Base-by-base conservation (phyloP, 1,140 invertebrate genomes). In the Aradophagus sp. region DNA sequence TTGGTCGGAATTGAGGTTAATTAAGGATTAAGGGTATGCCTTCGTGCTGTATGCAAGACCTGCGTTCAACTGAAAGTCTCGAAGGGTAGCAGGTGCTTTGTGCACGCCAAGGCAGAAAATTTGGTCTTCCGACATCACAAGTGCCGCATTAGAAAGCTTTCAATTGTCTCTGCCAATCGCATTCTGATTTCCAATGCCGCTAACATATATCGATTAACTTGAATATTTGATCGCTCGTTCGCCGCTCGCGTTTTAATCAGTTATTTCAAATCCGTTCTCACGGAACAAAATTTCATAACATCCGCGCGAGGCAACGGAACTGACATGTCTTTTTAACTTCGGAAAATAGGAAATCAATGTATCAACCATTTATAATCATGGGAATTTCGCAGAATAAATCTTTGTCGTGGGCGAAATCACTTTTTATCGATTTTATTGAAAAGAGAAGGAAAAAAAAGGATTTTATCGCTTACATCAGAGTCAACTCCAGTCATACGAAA, bases 1-100 rank as follows among this genome's bases (percentile, higher is more conserved):
- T 59, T 55, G 55, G 20, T 55, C 16, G 35, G 50, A 63, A 73
- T 66, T 61, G 66, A 42, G 73, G 69, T 69, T 73, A 75, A 75
- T 73, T 75, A 73, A 73, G 58, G 65, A 73, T 75, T 69, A 73
- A 73, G 52, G 44, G 59, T 61, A 61, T 48, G 47, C 20, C 55
- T 62, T 53, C 23, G 29, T 65, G 45, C 19, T 47, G 62, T 56
- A 67, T 72, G 41, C 69, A 53, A 61, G 62, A 29, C 42, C 20
- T 11, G n/a, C 44, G 38, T 62, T 53, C 48, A 63, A 53, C 55
- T 65, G 59, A 41, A 71, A 71, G 55, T 65, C 41, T 59, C 47
- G 42, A 35, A 52, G 53, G 47, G 42, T 65, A 71, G 61, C 61
- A 71, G 68, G 45, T 65, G 68, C 59, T 23, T 53, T 16, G 35